Percentiles rank a stretch among this genome's conserved stretches.
These are phyloP conservation scores for Onthophagus taurus DNA, from an alignment of 1,140 invertebrate species.

Conservation along the genomic window DNA sequence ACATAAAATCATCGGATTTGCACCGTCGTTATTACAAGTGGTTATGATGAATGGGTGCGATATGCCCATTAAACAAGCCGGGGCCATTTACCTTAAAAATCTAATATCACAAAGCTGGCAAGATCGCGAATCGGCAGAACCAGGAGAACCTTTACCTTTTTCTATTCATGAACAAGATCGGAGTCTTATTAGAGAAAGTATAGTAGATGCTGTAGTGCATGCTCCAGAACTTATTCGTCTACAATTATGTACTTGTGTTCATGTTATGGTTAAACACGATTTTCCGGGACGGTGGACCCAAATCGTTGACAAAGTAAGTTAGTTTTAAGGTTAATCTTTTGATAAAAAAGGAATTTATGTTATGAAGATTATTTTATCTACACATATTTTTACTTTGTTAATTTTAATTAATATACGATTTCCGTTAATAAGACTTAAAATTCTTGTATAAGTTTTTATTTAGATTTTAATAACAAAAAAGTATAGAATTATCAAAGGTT, in stretches of 20 bases:
- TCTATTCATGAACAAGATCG: slow-evolving; percentile 94
- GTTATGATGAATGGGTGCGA: slow-evolving; percentile 84
- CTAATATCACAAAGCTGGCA: slow-evolving; percentile 82
- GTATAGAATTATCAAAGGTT: too few species aligned
- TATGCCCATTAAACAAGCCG: slow-evolving; percentile 89
- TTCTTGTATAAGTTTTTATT: too few species aligned
- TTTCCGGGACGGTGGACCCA: slow-evolving; percentile 94
- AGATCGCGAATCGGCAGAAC: slow-evolving; percentile 62
- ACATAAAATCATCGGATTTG: slow-evolving; percentile 93
- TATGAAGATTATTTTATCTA: too few species aligned
- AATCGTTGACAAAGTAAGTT: slow-evolving; percentile 88
- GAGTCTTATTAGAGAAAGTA: slow-evolving; percentile 80
- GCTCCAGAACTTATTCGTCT: slow-evolving; percentile 81
- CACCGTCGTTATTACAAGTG: slow-evolving; percentile 84
- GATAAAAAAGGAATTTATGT: too few species aligned
- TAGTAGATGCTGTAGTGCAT: slow-evolving; percentile 91
- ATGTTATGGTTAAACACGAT: slow-evolving; percentile 89
- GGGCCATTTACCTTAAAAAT: slow-evolving; percentile 96
- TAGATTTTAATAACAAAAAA: too few species aligned
- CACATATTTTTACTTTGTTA: too few species aligned
- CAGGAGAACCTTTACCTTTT: slow-evolving; percentile 67
- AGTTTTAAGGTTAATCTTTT: too few species aligned
- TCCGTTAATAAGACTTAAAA: too few species aligned
- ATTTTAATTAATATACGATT: too few species aligned
- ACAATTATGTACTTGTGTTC: slow-evolving; percentile 85